Conservation (phyloP, 2,113 vertebrate genomes). For the Carassius auratus region DNA sequence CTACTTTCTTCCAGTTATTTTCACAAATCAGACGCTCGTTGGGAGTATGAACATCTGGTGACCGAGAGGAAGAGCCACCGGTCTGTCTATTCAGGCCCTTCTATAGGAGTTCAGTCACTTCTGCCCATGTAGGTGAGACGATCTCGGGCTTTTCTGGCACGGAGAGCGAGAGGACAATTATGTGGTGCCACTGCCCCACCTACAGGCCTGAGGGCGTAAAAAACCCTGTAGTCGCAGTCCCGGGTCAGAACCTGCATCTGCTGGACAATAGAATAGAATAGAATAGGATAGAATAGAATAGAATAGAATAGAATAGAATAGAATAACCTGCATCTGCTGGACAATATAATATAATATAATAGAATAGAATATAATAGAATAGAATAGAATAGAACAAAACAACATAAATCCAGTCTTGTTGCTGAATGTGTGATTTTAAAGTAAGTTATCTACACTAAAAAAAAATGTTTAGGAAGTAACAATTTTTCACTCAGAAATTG, state of each 20-base stretch:
- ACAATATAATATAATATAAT: not conserved
- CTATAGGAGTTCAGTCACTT: conserved; percentile 29
- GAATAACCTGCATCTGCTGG: no score
- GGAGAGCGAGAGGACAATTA: conserved; percentile 47
- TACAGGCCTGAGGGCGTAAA: conserved; percentile 50
- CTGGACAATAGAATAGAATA: not conserved
- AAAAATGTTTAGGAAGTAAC: no score
- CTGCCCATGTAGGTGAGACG: conserved; percentile 42
- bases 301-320: not conserved
- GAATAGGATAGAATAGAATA: not conserved
- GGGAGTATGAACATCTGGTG: conserved; percentile 39
- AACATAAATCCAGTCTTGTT: no score
- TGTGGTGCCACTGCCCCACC: conserved; percentile 66
- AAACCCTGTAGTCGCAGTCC: not conserved
- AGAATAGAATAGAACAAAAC: not conserved
- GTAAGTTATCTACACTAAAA: not conserved
- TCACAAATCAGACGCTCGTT: conserved; percentile 39
- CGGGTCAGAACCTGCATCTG: not conserved
- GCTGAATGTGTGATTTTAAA: not conserved
- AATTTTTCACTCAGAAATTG: no score
- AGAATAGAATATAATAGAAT: conserved; percentile 1
- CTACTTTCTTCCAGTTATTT: conserved; percentile 40
- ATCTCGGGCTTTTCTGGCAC: conserved; percentile 14
- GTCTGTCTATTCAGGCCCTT: conserved; percentile 33
- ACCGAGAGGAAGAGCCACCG: conserved; percentile 39